Conservation (phyloP, 2,888 invertebrate species). For the Monopis laevigella region DNA sequence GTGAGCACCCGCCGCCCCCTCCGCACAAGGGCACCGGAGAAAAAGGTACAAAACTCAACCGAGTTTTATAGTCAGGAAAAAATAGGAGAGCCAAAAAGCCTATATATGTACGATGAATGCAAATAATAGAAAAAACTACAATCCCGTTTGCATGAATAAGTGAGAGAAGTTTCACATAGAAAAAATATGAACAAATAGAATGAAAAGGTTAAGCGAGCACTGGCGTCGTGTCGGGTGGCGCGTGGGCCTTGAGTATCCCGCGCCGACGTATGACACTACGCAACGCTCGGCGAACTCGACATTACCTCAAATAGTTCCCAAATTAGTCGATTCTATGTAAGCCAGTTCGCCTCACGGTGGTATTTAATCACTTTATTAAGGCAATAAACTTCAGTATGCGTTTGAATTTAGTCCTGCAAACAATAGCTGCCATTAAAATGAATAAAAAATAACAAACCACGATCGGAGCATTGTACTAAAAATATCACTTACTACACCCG, state of each 20-base stretch:
- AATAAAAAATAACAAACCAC: slow-evolving; percentile 45
- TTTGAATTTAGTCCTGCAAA: slow-evolving; percentile 31
- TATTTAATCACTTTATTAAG: slow-evolving; percentile 56
- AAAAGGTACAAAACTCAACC: slow-evolving; percentile 59
- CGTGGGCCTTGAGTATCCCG: background rate
- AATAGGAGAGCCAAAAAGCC: slow-evolving; percentile 64
- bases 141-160: slow-evolving; percentile 63
- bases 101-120: slow-evolving; percentile 49
- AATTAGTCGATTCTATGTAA: slow-evolving; percentile 40
- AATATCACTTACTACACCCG: slow-evolving; percentile 36
- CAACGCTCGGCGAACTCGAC: no score
- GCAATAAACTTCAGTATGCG: slow-evolving; percentile 32
- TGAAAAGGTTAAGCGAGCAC: slow-evolving; percentile 30
- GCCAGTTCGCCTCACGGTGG: slow-evolving; percentile 38
- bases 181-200: slow-evolving; percentile 27
- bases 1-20: slow-evolving; percentile 48
- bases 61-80: slow-evolving; percentile 63
- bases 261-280: no score
- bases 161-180: slow-evolving; percentile 60
- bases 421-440: slow-evolving; percentile 44
- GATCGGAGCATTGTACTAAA: slow-evolving; percentile 31
- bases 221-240: slow-evolving; percentile 1
- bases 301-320: no score
- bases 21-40: slow-evolving; percentile 43
- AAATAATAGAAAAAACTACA: slow-evolving; percentile 56